Percentiles rank a stretch among this genome's conserved stretches.
Evolutionary conservation across 2,113 vertebrate species (phyloP).

Genomic region (Phalacrocorax pelagicus): DNA sequence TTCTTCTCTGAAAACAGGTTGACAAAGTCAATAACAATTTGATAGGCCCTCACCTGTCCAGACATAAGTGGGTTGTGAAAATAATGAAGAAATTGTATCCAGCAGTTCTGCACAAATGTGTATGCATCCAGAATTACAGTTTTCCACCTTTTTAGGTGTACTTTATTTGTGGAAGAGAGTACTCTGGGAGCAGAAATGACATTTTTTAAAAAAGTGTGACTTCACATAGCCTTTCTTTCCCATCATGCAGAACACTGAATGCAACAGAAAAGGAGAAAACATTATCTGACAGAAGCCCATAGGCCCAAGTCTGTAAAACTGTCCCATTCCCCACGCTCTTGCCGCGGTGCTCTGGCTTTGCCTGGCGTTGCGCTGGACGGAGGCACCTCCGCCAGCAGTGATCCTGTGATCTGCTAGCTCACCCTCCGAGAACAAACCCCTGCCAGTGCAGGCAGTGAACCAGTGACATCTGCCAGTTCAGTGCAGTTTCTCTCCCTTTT

Average conservation of each 20-base stretch:
- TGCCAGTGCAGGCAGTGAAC: not conserved
- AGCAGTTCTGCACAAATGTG: not conserved
- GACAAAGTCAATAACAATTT: not conserved
- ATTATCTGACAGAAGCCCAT: not conserved
- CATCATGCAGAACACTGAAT: not conserved
- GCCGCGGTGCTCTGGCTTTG: accelerated
- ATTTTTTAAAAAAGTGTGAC: not conserved
- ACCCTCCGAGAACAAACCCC: accelerated
- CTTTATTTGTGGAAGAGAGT: not conserved
- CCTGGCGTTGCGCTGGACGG: accelerated
- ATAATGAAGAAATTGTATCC: not conserved
- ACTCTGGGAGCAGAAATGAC: not conserved
- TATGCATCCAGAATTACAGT: not conserved
- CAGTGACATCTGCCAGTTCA: conserved; percentile 25
- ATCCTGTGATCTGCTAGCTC: not conserved
- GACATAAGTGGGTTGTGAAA: not conserved
- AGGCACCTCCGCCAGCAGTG: accelerated
- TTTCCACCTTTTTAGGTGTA: not conserved
- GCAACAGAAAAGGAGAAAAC: not conserved
- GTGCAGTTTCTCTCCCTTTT: not conserved
- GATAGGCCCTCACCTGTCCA: not conserved
- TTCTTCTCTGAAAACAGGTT: not conserved
- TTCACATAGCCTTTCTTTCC: not conserved
- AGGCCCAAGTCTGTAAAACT: not conserved
- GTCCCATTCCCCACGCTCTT: not conserved